Evolutionary conservation across 1,140 invertebrate genomes (phyloP).

Genomic region (Zaprionus lachaisei): DNA sequence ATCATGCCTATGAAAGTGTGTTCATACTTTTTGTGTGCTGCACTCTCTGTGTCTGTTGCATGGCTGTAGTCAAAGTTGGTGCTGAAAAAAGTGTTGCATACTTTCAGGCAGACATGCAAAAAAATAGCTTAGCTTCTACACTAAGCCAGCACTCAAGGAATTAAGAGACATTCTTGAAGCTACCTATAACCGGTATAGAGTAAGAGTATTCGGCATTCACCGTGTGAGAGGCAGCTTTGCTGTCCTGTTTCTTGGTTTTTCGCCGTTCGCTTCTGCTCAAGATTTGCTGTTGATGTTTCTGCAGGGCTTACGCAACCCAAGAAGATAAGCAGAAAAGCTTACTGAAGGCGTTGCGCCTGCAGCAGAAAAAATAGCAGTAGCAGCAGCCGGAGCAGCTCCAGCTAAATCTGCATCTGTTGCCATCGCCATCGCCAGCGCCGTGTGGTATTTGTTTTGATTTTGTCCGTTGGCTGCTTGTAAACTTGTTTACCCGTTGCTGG

Average conservation of each 20-base stretch:
- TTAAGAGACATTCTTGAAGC: background rate
- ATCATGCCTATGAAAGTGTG: background rate
- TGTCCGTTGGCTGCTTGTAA: conserved; percentile 43
- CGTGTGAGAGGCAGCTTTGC: background rate
- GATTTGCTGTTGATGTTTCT: conserved; percentile 30
- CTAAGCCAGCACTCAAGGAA: background rate
- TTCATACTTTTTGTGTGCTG: background rate
- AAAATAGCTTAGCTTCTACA: background rate
- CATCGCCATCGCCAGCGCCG: conserved; percentile 18
- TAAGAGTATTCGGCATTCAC: background rate
- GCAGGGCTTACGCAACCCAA: conserved; percentile 25
- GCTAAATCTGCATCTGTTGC: conserved; percentile 26
- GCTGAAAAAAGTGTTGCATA: background rate
- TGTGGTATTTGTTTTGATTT: conserved; percentile 71
- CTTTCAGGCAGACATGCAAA: background rate
- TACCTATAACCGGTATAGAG: background rate
- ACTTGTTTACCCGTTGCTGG: conserved; percentile 21
- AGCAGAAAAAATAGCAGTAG: background rate
- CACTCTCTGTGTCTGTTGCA: background rate
- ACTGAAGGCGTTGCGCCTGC: background rate
- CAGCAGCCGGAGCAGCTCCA: background rate
- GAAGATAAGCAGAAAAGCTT: conserved; percentile 31
- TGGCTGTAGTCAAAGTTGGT: background rate
- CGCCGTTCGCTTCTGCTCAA: background rate
- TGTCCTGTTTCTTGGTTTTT: background rate